Percentiles rank a stretch among this genome's conserved stretches.
These are phyloP conservation scores for Chaetura pelagica DNA, from an alignment of 2,113 vertebrate species.

Conservation along the genomic window DNA sequence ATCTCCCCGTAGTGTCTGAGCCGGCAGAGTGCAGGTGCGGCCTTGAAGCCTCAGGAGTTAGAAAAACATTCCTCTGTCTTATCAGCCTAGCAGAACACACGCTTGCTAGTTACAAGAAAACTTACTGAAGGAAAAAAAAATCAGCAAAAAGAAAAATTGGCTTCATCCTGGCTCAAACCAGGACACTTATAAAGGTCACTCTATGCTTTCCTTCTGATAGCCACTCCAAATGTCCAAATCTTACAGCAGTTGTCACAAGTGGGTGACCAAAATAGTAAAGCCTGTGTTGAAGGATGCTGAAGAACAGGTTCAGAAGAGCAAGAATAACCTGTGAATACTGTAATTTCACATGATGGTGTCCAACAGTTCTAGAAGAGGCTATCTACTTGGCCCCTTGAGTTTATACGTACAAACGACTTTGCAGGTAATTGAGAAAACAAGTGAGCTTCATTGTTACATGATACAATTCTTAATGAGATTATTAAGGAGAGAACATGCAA, in stretches of 20 bases:
- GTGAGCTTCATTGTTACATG: neutral
- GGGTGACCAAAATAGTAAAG: neutral
- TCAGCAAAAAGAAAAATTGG: too few relatives aligned
- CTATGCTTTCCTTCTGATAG: neutral
- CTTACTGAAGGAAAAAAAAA: too few relatives aligned
- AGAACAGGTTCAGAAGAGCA: neutral
- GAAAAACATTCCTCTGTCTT: too few relatives aligned
- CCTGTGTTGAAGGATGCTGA: neutral
- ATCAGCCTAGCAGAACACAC: too few relatives aligned
- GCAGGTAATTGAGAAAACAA: neutral
- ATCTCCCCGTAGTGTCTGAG: too few relatives aligned
- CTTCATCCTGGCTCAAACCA: too few relatives aligned
- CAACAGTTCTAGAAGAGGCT: neutral
- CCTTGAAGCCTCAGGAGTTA: too few relatives aligned
- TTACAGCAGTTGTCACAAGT: neutral
- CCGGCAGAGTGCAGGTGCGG: too few relatives aligned
- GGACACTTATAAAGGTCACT: neutral
- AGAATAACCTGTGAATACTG: neutral
- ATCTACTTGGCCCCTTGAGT: neutral
- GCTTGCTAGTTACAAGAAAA: too few relatives aligned
- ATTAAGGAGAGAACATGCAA: slow-evolving; percentile 25
- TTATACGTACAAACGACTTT: neutral
- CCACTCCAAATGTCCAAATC: neutral
- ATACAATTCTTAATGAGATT: slow-evolving; percentile 23
- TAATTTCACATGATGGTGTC: neutral